phyloP scores from a whole-genome alignment of 2,888 invertebrate species.

The Macrophya annulata region DNA sequence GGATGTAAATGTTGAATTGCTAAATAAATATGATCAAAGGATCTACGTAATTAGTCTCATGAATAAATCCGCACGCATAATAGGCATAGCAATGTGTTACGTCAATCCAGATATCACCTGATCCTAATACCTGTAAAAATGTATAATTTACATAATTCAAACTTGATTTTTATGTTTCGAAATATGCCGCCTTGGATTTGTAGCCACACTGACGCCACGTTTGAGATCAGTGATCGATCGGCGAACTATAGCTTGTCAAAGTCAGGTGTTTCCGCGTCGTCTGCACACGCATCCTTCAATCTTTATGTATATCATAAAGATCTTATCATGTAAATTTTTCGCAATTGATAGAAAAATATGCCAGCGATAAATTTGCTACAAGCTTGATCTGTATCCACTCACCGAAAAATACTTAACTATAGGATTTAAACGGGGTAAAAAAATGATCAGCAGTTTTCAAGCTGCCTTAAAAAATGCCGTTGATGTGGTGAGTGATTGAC shows the following conservation, averaged over 20 bases:
- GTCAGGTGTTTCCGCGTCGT: conserved; percentile 47
- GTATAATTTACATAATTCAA: not conserved
- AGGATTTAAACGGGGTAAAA: conserved; percentile 55
- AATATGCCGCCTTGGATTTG: not conserved
- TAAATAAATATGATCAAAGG: conserved; percentile 67
- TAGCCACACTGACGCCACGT: conserved; percentile 8
- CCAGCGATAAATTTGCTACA: not conserved
- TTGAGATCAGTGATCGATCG: conserved; percentile 5
- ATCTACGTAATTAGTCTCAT: not conserved
- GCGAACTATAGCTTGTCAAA: conserved; percentile 44
- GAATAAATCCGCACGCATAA: not conserved
- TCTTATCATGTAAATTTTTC: conserved; percentile 21
- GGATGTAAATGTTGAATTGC: conserved; percentile 69
- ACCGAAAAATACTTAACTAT: not conserved
- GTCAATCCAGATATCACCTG: not conserved
- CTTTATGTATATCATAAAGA: not conserved
- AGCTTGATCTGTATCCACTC: not conserved
- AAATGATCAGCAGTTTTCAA: conserved; percentile 78
- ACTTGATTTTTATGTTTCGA: not conserved
- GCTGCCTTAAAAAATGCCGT: conserved; percentile 77
- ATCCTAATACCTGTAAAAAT: not conserved
- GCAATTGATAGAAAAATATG: conserved; percentile 23
- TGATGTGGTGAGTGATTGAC: conserved; percentile 75
- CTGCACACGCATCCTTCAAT: conserved; percentile 16
- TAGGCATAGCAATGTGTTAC: not conserved